Conservation (phyloP, 1,140 invertebrate species). For the Nymphalis io region DNA sequence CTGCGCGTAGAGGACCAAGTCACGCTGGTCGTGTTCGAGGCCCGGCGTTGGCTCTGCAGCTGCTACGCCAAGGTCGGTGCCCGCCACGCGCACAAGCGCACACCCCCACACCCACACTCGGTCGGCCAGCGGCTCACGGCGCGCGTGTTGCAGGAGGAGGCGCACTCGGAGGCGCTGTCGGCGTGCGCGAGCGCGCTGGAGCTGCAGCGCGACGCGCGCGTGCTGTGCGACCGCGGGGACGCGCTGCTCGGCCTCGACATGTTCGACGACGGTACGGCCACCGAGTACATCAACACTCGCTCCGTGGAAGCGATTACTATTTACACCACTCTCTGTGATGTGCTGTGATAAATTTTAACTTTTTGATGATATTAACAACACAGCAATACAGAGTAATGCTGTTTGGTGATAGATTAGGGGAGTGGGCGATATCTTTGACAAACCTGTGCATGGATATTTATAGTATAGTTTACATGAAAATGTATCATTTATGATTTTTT, state of each 20-base stretch:
- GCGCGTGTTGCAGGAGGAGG: conserved; percentile 79
- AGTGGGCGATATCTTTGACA: no score
- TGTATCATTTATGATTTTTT: neutral
- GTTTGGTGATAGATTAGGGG: no score
- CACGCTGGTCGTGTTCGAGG: conserved; percentile 87
- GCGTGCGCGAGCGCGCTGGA: conserved; percentile 91
- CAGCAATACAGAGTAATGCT: no score
- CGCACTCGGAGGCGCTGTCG: conserved; percentile 84
- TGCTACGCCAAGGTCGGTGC: conserved; percentile 84
- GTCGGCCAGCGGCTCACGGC: conserved; percentile 52
- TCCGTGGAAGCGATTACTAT: no score
- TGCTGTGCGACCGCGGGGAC: conserved; percentile 95
- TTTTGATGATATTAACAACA: no score
- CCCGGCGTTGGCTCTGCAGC: conserved; percentile 87
- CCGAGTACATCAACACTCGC: no score
- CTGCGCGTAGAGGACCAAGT: conserved; percentile 86
- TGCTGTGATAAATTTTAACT: no score
- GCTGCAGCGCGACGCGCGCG: conserved; percentile 87
- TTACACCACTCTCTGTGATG: no score
- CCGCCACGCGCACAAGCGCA: no score
- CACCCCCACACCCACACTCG: no score
- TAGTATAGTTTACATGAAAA: no score
- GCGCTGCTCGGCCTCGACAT: conserved; percentile 94
- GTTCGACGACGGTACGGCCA: conserved; percentile 92
- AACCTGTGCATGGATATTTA: no score